Evolutionary conservation across 2,888 invertebrate genomes (phyloP), one percentile per base, ranked within the genome.

Genomic region (Cheilosia pagana): DNA sequence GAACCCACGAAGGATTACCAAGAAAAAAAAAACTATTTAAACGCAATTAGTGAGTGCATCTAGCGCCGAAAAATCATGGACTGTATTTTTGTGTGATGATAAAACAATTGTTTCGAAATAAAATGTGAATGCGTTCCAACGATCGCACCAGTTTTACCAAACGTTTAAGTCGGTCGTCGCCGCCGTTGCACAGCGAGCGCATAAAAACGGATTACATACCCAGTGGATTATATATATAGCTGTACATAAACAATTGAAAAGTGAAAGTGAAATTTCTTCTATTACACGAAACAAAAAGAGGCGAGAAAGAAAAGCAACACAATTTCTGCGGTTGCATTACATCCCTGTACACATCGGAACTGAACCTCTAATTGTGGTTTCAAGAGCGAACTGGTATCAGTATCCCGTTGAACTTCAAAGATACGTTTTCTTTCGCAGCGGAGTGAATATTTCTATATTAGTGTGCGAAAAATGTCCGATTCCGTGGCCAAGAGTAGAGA

Each of bases 181-280:
- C 35, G 35, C 3, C 35, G 16, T 8, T 8, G 19, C 19, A 35
- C 59, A 52, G 63, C 16, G 45, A 16, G 63, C 65, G 60, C 43
- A 65, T 50, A 67, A 71, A 50, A 85, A 85, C 81, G 71, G 85
- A 85, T 85, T 71, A 81, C 81, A 62, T 23, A 35, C 28, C 43
- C 28, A 53, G 67, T 71, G 71, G 57, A 65, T 65, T 52, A 43
- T 50, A 41, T 21, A 41, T 4, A 70, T 5, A 60, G 10, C 57
- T 8, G 28, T n/a, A 59, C 63, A 85, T 28, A 43, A 76, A 81
- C 75, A 85, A 85, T 86, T 86, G 71, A 81, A 86, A 86, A 86
- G 86, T 86, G 86, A 86, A 86, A 86, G 86, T 86, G 81, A 86
- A 86, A 81, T 86, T 72, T 81, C 81, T 81, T 77, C 72, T 68